phyloP scores from a whole-genome alignment of 2,888 invertebrate species.

The Eupeodes luniger region DNA sequence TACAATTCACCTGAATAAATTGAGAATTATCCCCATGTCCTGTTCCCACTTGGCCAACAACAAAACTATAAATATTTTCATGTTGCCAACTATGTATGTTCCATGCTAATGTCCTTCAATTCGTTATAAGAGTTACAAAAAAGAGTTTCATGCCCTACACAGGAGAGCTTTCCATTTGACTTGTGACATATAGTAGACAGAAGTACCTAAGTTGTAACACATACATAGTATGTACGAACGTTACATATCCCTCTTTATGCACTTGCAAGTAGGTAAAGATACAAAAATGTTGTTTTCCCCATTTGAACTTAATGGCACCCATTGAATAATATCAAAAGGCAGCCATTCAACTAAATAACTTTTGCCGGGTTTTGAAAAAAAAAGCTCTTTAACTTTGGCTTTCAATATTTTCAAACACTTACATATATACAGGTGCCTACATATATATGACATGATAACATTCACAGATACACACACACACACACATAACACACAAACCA shows the following conservation, averaged over 20 bases:
- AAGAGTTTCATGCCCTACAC: neutral
- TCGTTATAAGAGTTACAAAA: conserved; percentile 5
- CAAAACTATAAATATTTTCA: neutral
- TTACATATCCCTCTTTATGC: neutral
- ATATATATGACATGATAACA: neutral
- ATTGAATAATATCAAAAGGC: conserved; percentile 31
- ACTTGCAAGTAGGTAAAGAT: neutral
- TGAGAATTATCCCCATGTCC: too few relatives aligned
- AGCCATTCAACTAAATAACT: conserved; percentile 42
- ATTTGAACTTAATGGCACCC: conserved; percentile 28
- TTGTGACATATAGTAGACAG: neutral
- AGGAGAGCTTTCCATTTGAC: conserved; percentile 21
- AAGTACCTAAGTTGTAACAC: neutral
- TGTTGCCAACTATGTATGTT: conserved; percentile 1
- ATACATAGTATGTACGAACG: too few relatives aligned
- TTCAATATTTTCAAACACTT: conserved; percentile 10
- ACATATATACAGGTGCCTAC: too few relatives aligned
- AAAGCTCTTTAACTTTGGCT: conserved; percentile 35
- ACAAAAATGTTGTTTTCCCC: neutral
- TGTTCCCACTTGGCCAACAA: too few relatives aligned
- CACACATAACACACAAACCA: neutral
- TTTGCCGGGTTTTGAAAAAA: neutral
- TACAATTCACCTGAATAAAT: too few relatives aligned
- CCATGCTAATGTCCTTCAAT: conserved; percentile 18
- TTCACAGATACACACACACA: neutral